phyloP scores from a whole-genome alignment of 2,888 invertebrate species.

The Portevinia maculata region DNA sequence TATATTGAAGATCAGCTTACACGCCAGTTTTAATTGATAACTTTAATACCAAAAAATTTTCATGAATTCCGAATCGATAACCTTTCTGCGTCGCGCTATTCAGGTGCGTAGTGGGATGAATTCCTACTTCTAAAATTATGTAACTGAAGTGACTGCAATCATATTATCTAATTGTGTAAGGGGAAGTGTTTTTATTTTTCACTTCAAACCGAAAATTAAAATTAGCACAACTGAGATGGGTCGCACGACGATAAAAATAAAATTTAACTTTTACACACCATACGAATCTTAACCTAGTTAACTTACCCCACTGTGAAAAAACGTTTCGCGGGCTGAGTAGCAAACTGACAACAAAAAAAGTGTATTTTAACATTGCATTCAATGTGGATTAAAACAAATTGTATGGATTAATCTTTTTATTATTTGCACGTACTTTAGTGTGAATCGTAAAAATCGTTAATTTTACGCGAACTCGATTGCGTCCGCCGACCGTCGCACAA shows the following conservation, averaged over 20 bases:
- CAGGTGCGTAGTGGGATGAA: background rate
- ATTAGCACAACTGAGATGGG: background rate
- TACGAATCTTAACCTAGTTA: constrained; percentile 11
- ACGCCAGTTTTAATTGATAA: background rate
- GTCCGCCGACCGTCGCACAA: too few relatives aligned
- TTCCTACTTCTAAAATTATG: constrained; percentile 10
- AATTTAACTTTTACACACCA: constrained; percentile 1
- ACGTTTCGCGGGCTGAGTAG: constrained; percentile 40
- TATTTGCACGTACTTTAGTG: constrained; percentile 9
- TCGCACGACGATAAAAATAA: background rate
- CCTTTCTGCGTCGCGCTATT: constrained; percentile 8
- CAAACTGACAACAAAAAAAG: constrained; percentile 32
- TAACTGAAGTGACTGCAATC: constrained; percentile 11
- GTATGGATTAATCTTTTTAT: constrained; percentile 3
- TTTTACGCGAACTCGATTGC: too few relatives aligned
- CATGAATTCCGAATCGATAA: constrained; percentile 28
- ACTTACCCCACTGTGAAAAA: constrained; percentile 57
- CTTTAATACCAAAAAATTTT: background rate
- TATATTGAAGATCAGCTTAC: background rate
- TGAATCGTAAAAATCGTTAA: background rate
- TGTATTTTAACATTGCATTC: constrained; percentile 24
- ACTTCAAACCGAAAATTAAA: background rate
- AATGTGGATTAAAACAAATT: background rate
- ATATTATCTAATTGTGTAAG: constrained; percentile 30
- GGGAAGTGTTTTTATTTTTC: background rate